Base-by-base conservation (phyloP, 2,797 vertebrate species). In the Avahi laniger region DNA sequence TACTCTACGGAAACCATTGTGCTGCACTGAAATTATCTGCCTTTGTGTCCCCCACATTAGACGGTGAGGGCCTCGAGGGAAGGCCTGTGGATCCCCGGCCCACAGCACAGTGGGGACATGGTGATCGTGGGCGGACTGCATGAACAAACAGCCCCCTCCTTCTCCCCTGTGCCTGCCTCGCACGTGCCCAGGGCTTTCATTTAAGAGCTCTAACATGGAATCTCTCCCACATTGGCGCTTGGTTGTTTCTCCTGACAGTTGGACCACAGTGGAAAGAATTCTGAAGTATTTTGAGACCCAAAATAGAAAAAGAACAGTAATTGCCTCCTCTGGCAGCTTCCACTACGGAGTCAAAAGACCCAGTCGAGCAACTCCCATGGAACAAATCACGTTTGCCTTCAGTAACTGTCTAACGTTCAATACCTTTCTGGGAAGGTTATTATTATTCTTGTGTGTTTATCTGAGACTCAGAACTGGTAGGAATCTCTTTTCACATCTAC, bases 371-470 rank as follows among this genome's bases (percentile, higher is more conserved):
- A n/a, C 14, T 95, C 94, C 67, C 30, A 30, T 11, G 41, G 96
- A 94, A 92, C 48, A 75, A 88, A 93, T 52, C 61, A 26, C 4
- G 0, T 72, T 59, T 14, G 63, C 81, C 75, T 93, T 94, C 38
- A 26, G 88, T 46, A 83, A 67, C 75, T 92, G 85, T 78, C 96
- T 97, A 48, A 26, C 1, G 0, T 48, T 84, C 93, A 82, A 50
- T 84, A 75, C 93, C 91, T 87, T 67, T 81, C 95, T 30, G 17
- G 0, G 0, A 78, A 91, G 95, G 96, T 89, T 97, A 61, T 96
- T 94, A 97, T 96, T 97, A 97, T 82, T 65, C 95, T 48, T 94
- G 86, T 79, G 89, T 97, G 38, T 96, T 97, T 97, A 94, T 96
- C 89, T 82, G 85, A 97, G 89, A 43, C 79, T 97, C 72, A 10